Evolutionary conservation across 1,140 invertebrate genomes (phyloP).

Genomic region (Tenebrio molitor): DNA sequence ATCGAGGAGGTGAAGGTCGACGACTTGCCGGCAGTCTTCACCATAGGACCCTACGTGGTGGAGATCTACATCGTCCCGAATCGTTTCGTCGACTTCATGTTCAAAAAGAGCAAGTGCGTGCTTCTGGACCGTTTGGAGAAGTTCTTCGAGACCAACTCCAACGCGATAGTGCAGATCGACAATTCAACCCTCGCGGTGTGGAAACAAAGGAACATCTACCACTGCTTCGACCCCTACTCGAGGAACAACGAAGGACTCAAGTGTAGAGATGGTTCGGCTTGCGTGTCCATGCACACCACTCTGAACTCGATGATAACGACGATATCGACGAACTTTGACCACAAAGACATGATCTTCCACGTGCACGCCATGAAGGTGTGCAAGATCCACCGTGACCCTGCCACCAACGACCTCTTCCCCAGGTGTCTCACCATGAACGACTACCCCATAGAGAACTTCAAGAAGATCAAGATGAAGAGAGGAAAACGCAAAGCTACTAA

Average conservation of each 20-base stretch:
- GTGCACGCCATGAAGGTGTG: constrained; percentile 70
- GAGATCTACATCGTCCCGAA: constrained; percentile 71
- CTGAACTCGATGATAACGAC: constrained; percentile 66
- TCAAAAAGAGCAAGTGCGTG: constrained; percentile 67
- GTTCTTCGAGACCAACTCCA: constrained; percentile 68
- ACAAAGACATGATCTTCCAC: constrained; percentile 68
- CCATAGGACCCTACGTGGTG: constrained; percentile 69
- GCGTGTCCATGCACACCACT: constrained; percentile 69
- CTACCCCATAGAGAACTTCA: constrained; percentile 59
- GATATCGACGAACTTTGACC: constrained; percentile 68
- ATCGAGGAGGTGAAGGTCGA: constrained; percentile 68
- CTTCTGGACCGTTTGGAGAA: constrained; percentile 64
- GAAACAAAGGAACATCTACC: constrained; percentile 70
- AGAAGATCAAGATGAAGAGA: constrained; percentile 58
- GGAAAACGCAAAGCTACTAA: constrained; percentile 59
- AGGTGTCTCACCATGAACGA: constrained; percentile 61
- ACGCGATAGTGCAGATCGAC: constrained; percentile 69
- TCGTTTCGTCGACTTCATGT: constrained; percentile 68
- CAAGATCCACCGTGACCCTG: constrained; percentile 68
- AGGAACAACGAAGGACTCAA: constrained; percentile 65
- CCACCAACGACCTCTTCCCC: constrained; percentile 63
- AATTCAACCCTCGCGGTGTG: constrained; percentile 68
- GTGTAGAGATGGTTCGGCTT: constrained; percentile 65
- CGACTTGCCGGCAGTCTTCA: constrained; percentile 70
- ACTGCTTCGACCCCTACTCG: constrained; percentile 70